Evolutionary conservation across 1,140 invertebrate genomes (phyloP).

Genomic region (Drosophila pandora): DNA sequence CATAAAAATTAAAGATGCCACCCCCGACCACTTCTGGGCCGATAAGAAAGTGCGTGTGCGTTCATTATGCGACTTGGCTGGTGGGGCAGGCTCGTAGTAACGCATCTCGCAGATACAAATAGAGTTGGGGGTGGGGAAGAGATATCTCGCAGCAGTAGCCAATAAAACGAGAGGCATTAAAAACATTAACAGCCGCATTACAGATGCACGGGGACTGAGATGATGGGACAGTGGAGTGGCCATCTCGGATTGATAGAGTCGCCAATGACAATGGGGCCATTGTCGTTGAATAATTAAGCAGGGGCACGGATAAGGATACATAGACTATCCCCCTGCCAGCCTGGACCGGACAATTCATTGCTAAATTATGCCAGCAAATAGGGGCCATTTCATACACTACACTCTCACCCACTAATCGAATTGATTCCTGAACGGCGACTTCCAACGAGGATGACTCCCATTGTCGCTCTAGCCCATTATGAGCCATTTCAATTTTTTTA

Average conservation of each 20-base stretch:
- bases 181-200: constrained; percentile 74
- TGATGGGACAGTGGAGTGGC: constrained; percentile 17
- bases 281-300: constrained; percentile 70
- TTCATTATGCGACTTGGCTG: constrained; percentile 49
- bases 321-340: constrained; percentile 8
- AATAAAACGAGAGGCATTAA: constrained; percentile 73
- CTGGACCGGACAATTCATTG: constrained; percentile 27
- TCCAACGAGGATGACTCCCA: constrained; percentile 7
- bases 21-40: constrained; percentile 5
- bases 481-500: constrained; percentile 24
- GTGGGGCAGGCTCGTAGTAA: constrained; percentile 32
- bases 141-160: constrained; percentile 51
- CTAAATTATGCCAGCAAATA: constrained; percentile 55
- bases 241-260: constrained; percentile 50
- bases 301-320: constrained; percentile 28
- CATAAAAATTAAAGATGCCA: constrained; percentile 77
- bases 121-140: constrained; percentile 1
- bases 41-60: constrained; percentile 70
- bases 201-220: constrained; percentile 44
- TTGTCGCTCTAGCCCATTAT: not conserved
- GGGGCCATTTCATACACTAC: constrained; percentile 27
- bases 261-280: constrained; percentile 47
- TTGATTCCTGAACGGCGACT: constrained; percentile 32
- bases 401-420: constrained; percentile 40
- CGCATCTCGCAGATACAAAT: constrained; percentile 52